Base-by-base conservation (phyloP, 2,888 invertebrate genomes). In the Pristionchus exspectatus region DNA sequence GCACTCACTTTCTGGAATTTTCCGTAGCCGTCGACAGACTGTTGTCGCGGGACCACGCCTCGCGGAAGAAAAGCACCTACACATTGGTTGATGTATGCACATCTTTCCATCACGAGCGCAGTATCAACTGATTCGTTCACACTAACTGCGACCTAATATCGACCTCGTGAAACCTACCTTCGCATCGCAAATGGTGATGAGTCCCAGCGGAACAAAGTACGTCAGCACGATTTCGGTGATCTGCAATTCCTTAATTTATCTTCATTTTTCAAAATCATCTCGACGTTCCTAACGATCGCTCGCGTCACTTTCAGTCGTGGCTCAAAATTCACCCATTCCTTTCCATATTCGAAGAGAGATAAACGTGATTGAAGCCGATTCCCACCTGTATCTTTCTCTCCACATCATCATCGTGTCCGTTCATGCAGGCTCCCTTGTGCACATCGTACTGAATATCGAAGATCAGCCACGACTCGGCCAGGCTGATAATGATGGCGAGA, bases 141-240 rank as follows among this genome's bases (percentile, higher is more conserved):
- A n/a, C n/a, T n/a, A n/a, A n/a, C 84, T 85, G 33, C 21, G 10
- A 81, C n/a, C n/a, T n/a, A n/a, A n/a, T 27, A 24, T 12, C 5
- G 7, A 2, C 5, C 27, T 50, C 44, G 44, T 14, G 27, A 69
- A 72, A 72, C 3, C 5, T 54, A 93, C 93, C 91, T 93, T 92
- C 59, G 94, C 74, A 81, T 94, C 94, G 30, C 94, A 92, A 14
- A 92, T 91, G 0, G 93, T 94, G 33, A 94, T 93, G 24, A 93
- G 90, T 27, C 90, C 91, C 10, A 94, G 92, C 9, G 94, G 94
- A 50, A 94, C 90, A 88, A 94, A 94, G 84, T 94, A 94, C 56
- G 92, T 93, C 90, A 92, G 91, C 56, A 92, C 90, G 72, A 94
- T 94, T 89, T 94, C 94, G 87, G 90, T 90, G 33, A 94, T 90